phyloP scores from a whole-genome alignment of 2,113 vertebrate genomes.

The Phrynosoma platyrhinos region DNA sequence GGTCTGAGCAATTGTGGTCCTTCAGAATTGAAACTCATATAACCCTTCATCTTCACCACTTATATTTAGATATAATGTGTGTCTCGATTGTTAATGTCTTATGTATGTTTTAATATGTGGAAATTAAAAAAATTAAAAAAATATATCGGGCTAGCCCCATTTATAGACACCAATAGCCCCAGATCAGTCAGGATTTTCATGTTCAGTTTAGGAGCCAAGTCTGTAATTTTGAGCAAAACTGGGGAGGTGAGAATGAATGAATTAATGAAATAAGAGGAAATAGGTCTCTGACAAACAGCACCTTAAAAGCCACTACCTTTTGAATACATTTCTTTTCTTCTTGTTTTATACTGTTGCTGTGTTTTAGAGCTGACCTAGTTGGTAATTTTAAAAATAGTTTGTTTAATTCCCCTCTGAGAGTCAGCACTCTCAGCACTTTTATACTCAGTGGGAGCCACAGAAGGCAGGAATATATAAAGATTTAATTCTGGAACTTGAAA shows the following conservation, averaged over 20 bases:
- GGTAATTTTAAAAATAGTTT: conserved; percentile 53
- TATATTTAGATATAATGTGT: too few relatives aligned
- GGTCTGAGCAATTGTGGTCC: too few relatives aligned
- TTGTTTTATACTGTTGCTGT: conserved; percentile 45
- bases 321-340: conserved; percentile 5
- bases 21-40: too few relatives aligned
- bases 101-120: too few relatives aligned
- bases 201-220: conserved; percentile 39
- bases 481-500: conserved; percentile 67
- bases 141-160: too few relatives aligned
- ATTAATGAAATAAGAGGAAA: conserved; percentile 12
- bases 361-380: conserved; percentile 25
- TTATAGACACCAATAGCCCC: conserved; percentile 31
- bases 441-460: conserved; percentile 53
- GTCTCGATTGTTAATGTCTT: too few relatives aligned
- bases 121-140: too few relatives aligned
- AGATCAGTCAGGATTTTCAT: too few relatives aligned
- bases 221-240: conserved; percentile 32
- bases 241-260: not conserved
- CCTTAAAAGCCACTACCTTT: conserved; percentile 45
- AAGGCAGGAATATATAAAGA: conserved; percentile 58
- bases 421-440: conserved; percentile 54
- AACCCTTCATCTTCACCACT: too few relatives aligned
- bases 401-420: conserved; percentile 54
- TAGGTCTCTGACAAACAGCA: conserved; percentile 38